Base-by-base conservation (phyloP, 2,113 vertebrate species). In the Lampris incognitus region DNA sequence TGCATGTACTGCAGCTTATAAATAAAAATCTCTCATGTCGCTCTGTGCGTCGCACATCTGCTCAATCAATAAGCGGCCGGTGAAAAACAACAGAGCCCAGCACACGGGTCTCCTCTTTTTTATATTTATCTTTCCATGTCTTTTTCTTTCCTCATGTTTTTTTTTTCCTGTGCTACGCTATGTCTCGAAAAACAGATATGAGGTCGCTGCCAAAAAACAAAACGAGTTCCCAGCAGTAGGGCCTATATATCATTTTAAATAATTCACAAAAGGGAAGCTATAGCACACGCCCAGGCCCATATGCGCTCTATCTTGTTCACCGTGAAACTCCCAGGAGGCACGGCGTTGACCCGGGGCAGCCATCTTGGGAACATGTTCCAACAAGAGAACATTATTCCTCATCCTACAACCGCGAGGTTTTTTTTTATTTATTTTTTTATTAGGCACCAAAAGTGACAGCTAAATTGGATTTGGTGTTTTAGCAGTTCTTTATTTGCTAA, bases 161-260 rank as follows among this genome's bases (percentile, higher is more conserved):
- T 24, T 24, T 24, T 24, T 24, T 24, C 24, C 24, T 24, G 24
- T 24, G 24, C 24, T 24, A 24, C 6, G 67, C 89, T 89, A 65
- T 39, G 78, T 87, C 88, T 88, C 86, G 81, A 84, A 85, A 85
- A 88, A 84, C 84, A 90, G 80, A 89, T 85, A 74, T 83, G 76
- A 85, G 83, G 73, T 72, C 71, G 81, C 84, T 66, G 88, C 89
- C 87, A 84, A 89, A 49, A 87, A 89, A 83, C 82, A 81, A 81
- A 87, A 85, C 75, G 74, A 70, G 76, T 89, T 88, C 87, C 83
- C 83, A 84, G 86, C 88, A 90, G 83, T 57, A 1, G 65, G 76
- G 76, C 56, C 85, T 64, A 91, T 92, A 91, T 84, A 92, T 93
- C 92, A 92, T 82, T 63, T 83, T 92, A 89, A 93, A 93, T 93